Conservation (phyloP, 2,888 invertebrate genomes). For the Chrysina gloriosa region DNA sequence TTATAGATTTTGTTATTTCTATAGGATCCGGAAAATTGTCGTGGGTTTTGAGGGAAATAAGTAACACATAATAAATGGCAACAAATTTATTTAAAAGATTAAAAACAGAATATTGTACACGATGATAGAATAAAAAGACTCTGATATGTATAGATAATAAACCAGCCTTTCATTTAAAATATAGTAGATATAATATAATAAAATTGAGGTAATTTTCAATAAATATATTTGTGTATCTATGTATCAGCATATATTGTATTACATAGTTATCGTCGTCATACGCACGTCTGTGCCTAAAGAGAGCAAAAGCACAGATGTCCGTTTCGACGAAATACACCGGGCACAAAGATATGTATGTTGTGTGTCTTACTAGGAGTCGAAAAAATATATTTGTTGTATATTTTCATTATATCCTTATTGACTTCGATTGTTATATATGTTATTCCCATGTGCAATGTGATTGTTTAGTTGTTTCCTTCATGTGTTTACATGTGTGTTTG, state of each 20-base stretch:
- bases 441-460: constrained; percentile 56
- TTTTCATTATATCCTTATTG: constrained; percentile 51
- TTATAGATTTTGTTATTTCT: not conserved
- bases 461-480: constrained; percentile 48
- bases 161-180: constrained; percentile 60
- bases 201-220: constrained; percentile 53
- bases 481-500: not conserved
- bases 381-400: constrained; percentile 63
- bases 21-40: not conserved
- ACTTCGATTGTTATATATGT: constrained; percentile 50
- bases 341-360: constrained; percentile 57
- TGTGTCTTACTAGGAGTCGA: constrained; percentile 58
- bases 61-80: constrained; percentile 36
- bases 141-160: constrained; percentile 61
- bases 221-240: constrained; percentile 42
- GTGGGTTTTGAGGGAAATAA: not conserved
- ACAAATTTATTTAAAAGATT: constrained; percentile 60
- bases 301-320: not conserved
- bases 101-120: constrained; percentile 58
- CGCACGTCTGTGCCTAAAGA: not conserved
- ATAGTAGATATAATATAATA: constrained; percentile 48
- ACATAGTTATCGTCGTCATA: not conserved
- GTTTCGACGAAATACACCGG: constrained; percentile 54
- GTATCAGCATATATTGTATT: constrained; percentile 37
- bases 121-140: constrained; percentile 57